phyloP scores from a whole-genome alignment of 2,113 vertebrate species.

The Tychaedon coryphoeus region DNA sequence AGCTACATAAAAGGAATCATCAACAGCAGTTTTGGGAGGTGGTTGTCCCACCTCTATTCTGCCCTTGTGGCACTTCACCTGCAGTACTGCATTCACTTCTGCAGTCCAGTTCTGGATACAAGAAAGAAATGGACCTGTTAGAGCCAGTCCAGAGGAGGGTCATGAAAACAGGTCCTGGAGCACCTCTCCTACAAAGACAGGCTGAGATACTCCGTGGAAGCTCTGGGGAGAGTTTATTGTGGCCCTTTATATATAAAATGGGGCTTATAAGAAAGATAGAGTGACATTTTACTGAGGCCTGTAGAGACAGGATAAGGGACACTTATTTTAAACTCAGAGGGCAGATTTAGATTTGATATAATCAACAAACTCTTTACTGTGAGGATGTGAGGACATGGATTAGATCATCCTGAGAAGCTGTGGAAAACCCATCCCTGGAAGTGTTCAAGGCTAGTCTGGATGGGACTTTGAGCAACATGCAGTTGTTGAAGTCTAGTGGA shows the following conservation, averaged over 20 bases:
- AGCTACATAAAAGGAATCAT: neutral
- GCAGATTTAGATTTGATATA: neutral
- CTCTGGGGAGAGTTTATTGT: neutral
- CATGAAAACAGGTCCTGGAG: accelerated
- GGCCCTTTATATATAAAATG: accelerated
- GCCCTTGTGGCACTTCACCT: accelerated
- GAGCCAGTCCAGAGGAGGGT: too few relatives aligned
- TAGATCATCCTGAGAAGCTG: neutral
- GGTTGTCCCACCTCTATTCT: accelerated
- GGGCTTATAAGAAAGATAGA: neutral
- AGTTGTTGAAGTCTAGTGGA: neutral
- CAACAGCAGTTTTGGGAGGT: neutral
- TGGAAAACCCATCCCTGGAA: neutral
- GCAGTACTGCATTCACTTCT: neutral
- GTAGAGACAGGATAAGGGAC: neutral
- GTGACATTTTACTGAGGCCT: neutral
- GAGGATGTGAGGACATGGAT: neutral
- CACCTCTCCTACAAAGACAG: neutral
- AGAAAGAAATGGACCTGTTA: too few relatives aligned
- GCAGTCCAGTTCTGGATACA: neutral
- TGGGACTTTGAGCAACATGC: neutral
- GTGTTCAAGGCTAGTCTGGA: neutral
- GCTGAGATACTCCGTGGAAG: neutral
- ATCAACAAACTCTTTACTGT: neutral
- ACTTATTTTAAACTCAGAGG: neutral